A percentile compares a stretch with the other conserved stretches of the same genome.
Evolutionary conservation across 2,797 vertebrate genomes (phyloP).

Genomic region (Sphenodon punctatus): DNA sequence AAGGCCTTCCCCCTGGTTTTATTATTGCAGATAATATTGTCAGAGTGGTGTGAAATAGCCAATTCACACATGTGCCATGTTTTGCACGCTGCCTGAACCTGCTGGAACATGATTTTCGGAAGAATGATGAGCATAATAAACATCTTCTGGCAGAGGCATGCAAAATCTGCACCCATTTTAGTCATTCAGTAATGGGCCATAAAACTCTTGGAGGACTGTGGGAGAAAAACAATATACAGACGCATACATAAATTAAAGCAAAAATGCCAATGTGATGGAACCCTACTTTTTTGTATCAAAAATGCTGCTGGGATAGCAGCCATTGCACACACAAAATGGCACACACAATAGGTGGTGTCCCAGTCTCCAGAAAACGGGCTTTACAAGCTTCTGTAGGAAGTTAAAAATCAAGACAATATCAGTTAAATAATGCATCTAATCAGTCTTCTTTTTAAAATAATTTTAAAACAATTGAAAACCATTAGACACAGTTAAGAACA

Average conservation of each 20-base stretch:
- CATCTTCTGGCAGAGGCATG: conserved; percentile 78
- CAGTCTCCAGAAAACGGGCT: neutral
- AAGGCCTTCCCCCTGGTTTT: conserved; percentile 64
- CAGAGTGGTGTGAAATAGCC: conserved; percentile 73
- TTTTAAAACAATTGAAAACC: neutral
- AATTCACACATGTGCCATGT: conserved; percentile 73
- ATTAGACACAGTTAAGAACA: neutral
- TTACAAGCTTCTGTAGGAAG: neutral
- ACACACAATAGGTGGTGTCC: conserved; percentile 9
- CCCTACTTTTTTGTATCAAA: conserved; percentile 33
- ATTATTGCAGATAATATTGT: conserved; percentile 73
- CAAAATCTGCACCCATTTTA: conserved; percentile 80
- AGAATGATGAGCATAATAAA: conserved; percentile 82
- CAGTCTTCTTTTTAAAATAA: neutral
- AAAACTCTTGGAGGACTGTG: conserved; percentile 77
- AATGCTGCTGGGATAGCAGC: neutral
- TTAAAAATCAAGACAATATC: neutral
- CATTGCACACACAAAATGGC: neutral
- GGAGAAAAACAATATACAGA: conserved; percentile 74
- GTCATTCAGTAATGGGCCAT: conserved; percentile 77
- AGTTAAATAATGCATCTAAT: neutral
- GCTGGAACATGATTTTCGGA: conserved; percentile 79
- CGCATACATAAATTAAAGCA: conserved; percentile 76
- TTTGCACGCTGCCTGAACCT: conserved; percentile 74
- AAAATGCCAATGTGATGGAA: conserved; percentile 58